Evolutionary conservation across 2,113 vertebrate genomes (phyloP), one percentile per base, ranked within the genome.

Genomic region (Paramormyrops kingsleyae): DNA sequence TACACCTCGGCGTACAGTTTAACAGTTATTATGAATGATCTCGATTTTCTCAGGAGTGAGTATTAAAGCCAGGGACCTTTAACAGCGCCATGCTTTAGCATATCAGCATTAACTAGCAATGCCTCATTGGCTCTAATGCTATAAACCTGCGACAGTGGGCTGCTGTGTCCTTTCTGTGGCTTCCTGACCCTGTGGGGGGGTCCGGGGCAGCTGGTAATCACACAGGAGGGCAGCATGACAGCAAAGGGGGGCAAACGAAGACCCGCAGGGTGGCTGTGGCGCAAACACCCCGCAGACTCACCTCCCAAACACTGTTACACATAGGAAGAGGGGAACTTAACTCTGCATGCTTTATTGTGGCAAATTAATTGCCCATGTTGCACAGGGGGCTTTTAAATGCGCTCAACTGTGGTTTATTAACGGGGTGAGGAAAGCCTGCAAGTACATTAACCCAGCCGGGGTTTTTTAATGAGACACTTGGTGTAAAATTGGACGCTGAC

Each of bases 401-500:
- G 84, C 62, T 77, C 35, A 70, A 53, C 46, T 53, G 74, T 24
- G 77, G 88, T 89, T 89, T 83, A 83, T 89, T 89, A 89, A 83
- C 47, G 35, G 74, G 27, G 42, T 53, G 46, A 74, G 19, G 10
- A 50, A 74, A 39, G 46, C 74, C 21, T 52, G 74, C 88, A 89
- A 77, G 74, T 17, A 74, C 88, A 77, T 77, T 89, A 77, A 89
- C 62, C 85, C 62, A 89, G 47, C 24, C 13, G 66, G 70, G 24
- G 44, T 39, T 77, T 27, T 74, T 74, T 77, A 77, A 77, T 77
- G 24, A 87, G 46, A 56, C n/a, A 35, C 50, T 89, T 52, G 88
- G 27, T 46, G 49, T 24, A 77, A 80, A 49, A 89, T 77, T 31
- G 42, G 56, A 77, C 39, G 13, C 1, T 52, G 47, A 89, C 9